A percentile compares a stretch with the other conserved stretches of the same genome.
Evolutionary conservation across 2,888 invertebrate species (phyloP).

Genomic region (Lottia scabra): DNA sequence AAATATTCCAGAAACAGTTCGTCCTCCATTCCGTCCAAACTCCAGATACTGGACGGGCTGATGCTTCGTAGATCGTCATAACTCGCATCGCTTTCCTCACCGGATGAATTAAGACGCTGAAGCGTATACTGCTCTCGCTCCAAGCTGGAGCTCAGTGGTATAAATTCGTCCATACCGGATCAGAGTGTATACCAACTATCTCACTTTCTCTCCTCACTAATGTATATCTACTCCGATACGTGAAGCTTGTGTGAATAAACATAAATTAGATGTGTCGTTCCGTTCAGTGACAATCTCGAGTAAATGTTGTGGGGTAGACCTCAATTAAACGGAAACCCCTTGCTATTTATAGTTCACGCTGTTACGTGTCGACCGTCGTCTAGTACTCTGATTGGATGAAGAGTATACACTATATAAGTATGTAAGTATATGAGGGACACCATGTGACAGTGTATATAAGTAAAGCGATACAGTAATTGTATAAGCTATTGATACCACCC

Average conservation of each 20-base stretch:
- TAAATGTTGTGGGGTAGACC: background rate
- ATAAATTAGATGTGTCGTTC: background rate
- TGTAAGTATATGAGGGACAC: background rate
- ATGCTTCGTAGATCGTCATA: slow-evolving; percentile 46
- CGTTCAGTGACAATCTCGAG: background rate
- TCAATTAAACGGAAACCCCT: background rate
- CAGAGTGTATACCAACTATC: background rate
- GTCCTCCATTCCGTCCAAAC: slow-evolving; percentile 55
- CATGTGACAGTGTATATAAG: too few relatives aligned
- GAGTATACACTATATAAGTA: background rate
- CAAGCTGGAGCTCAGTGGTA: slow-evolving; percentile 60
- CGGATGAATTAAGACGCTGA: slow-evolving; percentile 63
- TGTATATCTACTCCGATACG: background rate
- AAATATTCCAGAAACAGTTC: slow-evolving; percentile 62
- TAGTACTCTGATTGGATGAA: background rate
- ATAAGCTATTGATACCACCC: too few relatives aligned
- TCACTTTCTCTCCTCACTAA: background rate
- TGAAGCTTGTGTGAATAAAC: background rate
- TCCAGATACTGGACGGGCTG: slow-evolving; percentile 48
- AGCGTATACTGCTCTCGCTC: slow-evolving; percentile 63
- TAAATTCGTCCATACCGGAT: slow-evolving; percentile 55
- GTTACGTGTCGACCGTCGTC: background rate
- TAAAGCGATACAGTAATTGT: too few relatives aligned
- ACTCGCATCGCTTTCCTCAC: slow-evolving; percentile 55
- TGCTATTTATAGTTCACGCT: background rate